Conservation (phyloP, 92 coral and sea anemone species). For the Umimayanthus chanpuru region DNA sequence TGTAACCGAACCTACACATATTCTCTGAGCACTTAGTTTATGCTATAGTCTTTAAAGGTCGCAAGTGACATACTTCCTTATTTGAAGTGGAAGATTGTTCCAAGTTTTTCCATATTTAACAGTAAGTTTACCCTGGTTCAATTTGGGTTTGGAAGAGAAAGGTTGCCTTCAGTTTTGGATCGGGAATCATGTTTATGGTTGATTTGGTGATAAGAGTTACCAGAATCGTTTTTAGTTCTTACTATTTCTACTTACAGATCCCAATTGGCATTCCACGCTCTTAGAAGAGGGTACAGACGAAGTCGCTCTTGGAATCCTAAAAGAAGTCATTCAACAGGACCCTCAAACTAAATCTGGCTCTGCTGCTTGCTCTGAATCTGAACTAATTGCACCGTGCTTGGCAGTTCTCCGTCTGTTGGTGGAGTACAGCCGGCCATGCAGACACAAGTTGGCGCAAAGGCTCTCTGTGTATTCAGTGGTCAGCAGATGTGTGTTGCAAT, state of each 20-base stretch:
- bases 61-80: no score
- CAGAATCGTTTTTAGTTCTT: no score
- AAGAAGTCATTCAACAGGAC: conserved; percentile 65
- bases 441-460: conserved; percentile 75
- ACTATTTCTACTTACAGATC: conserved; percentile 56
- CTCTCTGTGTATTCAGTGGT: conserved; percentile 56
- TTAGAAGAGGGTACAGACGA: conserved; percentile 78
- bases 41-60: no score
- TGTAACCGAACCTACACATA: no score
- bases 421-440: conserved; percentile 79
- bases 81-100: no score
- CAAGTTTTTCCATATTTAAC: no score
- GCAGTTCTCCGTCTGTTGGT: conserved; percentile 76
- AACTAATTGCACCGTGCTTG: conserved; percentile 84
- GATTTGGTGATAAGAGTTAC: no score
- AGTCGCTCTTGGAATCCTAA: conserved; percentile 65
- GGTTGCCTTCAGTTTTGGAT: no score
- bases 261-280: conserved; percentile 80
- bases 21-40: no score
- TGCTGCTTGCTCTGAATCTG: conserved; percentile 73
- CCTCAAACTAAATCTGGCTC: conserved; percentile 66
- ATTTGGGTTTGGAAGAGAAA: no score
- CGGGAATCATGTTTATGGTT: no score
- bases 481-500: conserved; percentile 71
- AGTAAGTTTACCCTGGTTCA: no score